These are phyloP conservation scores for Pseudanteris insignis DNA, from an alignment of 2,888 invertebrate genomes.

Conservation along the genomic window DNA sequence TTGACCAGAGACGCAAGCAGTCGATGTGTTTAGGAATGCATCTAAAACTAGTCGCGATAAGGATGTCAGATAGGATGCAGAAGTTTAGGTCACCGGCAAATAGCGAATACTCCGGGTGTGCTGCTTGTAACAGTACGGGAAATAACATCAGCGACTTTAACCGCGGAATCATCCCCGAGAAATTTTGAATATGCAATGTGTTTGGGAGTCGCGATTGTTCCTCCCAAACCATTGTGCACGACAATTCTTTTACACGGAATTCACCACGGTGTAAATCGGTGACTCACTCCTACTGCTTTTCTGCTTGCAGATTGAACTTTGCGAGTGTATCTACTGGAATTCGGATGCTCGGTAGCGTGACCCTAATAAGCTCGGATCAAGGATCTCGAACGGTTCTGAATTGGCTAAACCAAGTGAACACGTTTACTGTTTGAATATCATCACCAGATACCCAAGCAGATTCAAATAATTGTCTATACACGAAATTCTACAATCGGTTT, in stretches of 20 bases:
- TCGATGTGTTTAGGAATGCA: constrained; percentile 39
- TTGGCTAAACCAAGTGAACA: constrained; percentile 15
- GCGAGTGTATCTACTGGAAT: neutral
- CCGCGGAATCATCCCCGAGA: constrained; percentile 31
- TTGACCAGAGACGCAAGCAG: constrained; percentile 20
- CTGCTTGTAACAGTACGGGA: constrained; percentile 45
- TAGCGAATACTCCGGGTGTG: constrained; percentile 24
- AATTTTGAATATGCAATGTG: constrained; percentile 34
- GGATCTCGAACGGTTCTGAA: constrained; percentile 1
- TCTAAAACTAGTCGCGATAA: constrained; percentile 43
- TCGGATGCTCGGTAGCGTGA: constrained; percentile 5
- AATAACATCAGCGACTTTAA: constrained; percentile 26
- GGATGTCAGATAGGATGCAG: constrained; percentile 43
- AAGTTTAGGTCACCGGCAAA: constrained; percentile 43
- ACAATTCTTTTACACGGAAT: neutral
- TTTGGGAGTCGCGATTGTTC: constrained; percentile 9
- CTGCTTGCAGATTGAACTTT: constrained; percentile 5
- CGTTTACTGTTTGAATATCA: neutral
- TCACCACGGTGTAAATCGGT: neutral
- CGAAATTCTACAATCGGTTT: too few species aligned
- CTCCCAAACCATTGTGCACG: constrained; percentile 2
- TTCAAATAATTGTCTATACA: too few species aligned
- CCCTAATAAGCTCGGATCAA: constrained; percentile 2
- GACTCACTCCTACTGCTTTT: neutral
- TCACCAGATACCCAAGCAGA: neutral